Percentiles rank a stretch among this genome's conserved stretches.
Conservation (phyloP, 2,888 invertebrate genomes). For the Lycocerus yunnanus region DNA sequence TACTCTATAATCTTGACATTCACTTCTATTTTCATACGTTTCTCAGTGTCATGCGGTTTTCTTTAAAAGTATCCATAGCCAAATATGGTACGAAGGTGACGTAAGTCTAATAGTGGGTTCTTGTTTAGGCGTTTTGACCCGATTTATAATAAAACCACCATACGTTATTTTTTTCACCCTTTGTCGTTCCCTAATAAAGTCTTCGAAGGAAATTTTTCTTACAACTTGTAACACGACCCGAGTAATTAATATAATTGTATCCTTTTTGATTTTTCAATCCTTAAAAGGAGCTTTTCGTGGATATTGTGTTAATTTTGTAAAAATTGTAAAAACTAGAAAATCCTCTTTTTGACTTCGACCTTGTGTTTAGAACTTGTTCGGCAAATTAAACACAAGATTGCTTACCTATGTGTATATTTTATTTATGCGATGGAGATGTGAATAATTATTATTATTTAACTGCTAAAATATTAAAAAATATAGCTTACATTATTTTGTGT, state of each 20-base stretch:
- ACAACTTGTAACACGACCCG: neutral
- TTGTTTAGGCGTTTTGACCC: slow-evolving; percentile 32
- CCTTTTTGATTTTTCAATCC: slow-evolving; percentile 8
- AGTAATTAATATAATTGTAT: slow-evolving; percentile 19
- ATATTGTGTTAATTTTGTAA: slow-evolving; percentile 10
- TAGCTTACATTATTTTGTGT: neutral
- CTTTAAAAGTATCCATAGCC: slow-evolving; percentile 31
- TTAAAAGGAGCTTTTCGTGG: neutral
- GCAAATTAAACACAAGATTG: neutral
- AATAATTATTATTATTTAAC: neutral
- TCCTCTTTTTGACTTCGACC: slow-evolving; percentile 18
- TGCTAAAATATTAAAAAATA: neutral
- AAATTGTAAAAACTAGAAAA: slow-evolving; percentile 28
- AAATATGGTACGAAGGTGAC: slow-evolving; percentile 39
- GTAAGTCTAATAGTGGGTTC: slow-evolving; percentile 38
- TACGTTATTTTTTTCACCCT: slow-evolving; percentile 23
- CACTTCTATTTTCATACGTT: slow-evolving; percentile 6
- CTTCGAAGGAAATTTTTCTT: neutral
- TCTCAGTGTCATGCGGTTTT: slow-evolving; percentile 27
- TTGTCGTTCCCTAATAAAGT: neutral
- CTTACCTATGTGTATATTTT: too few species aligned
- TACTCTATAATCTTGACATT: neutral
- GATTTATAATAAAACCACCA: slow-evolving; percentile 28
- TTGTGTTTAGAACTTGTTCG: slow-evolving; percentile 5
- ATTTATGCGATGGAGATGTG: neutral